Evolutionary conservation across 2,113 vertebrate genomes (phyloP), one percentile per base, ranked within the genome.

Genomic region (Melospiza georgiana): DNA sequence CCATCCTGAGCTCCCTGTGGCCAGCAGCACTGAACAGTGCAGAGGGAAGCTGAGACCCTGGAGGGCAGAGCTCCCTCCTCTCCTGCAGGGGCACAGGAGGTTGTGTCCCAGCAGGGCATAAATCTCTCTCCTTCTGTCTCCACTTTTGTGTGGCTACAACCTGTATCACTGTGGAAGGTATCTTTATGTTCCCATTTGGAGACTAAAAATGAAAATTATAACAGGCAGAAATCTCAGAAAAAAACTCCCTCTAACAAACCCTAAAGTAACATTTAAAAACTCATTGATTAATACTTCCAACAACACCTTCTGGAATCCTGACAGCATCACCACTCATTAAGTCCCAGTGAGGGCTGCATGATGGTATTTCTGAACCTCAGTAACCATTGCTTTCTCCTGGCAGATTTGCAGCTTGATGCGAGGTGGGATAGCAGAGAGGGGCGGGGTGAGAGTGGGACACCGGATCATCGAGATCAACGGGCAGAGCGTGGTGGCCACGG

Each of bases 321-420:
- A 15, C 1, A 3, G 20, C 44, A 13, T 43, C 71, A 54, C 13
- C n/a, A 15, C 22, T 82, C 16, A 9, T 31, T 72, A 68, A 86
- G 61, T 46, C 37, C 48, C 55, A 67, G 9, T 15, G 71, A 63
- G 33, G 39, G 39, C 39, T 39, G 39, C 39, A 39, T 12, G 5
- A 12, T 28, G 5, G 1, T 10, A 33, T 65, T 67, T 37, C 66
- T 82, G 12, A 58, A 25, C 15, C 58, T 49, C 11, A 57, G 19
- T 33, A n/a, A 71, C 22, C 46, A 23, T 61, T 21, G 22, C n/a
- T 80, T 58, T 88, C 41, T 95, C 39, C 44, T 65, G 58, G 12
- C 96, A 99, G 99, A 99, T 99, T 69, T 99, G 99, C 98, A 99
- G 99, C 95, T 97, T 99, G 96, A 99, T 99, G 99, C 97, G 99